These are phyloP conservation scores for Dromaius novaehollandiae DNA, from an alignment of 2,113 vertebrate species.

Conservation along the genomic window DNA sequence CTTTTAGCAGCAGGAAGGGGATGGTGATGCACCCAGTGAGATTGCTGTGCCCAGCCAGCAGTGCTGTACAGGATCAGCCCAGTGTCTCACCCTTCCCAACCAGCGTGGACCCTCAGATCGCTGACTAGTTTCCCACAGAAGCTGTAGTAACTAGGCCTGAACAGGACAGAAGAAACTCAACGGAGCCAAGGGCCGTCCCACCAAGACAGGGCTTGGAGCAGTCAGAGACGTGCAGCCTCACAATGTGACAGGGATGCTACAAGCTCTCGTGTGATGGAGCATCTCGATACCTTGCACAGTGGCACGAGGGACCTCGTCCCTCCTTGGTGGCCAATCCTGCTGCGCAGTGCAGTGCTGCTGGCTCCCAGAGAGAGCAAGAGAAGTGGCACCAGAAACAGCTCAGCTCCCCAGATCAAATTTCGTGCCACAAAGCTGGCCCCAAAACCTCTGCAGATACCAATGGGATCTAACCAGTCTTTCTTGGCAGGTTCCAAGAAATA, in stretches of 20 bases:
- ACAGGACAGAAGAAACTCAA: not conserved
- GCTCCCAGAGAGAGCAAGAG: accelerated
- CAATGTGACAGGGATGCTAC: accelerated
- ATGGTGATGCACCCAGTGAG: not conserved
- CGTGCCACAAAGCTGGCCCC: not conserved
- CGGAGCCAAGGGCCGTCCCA: not conserved
- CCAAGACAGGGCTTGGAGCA: not conserved
- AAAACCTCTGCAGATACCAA: not conserved
- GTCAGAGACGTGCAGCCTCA: not conserved
- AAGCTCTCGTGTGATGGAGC: too few species aligned
- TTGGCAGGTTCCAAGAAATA: not conserved
- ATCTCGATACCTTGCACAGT: too few species aligned
- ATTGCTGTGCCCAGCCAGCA: not conserved
- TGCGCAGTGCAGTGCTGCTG: accelerated
- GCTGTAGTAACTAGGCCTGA: not conserved
- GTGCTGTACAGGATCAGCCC: not conserved
- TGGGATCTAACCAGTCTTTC: not conserved
- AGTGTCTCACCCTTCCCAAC: not conserved
- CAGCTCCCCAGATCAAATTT: not conserved
- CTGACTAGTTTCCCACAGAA: accelerated
- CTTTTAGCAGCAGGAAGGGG: conserved; percentile 14
- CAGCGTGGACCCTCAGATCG: not conserved
- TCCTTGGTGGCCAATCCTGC: not conserved
- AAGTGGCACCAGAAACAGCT: not conserved
- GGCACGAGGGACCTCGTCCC: too few species aligned